phyloP scores from a whole-genome alignment of 2,888 invertebrate genomes.

The Drosophila quasianomalipes region DNA sequence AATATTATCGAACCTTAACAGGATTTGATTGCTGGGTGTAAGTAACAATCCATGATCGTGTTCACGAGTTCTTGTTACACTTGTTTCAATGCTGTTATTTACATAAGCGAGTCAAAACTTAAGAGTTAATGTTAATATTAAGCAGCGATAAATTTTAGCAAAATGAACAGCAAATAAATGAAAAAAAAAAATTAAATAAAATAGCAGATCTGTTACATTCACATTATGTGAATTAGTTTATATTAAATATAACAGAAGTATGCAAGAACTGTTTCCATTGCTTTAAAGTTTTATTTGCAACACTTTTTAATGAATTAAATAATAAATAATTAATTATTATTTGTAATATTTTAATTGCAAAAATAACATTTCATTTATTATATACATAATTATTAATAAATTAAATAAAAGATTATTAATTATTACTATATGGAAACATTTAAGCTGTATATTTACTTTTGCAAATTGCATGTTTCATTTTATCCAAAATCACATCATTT shows the following conservation, averaged over 20 bases:
- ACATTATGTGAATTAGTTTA: no score
- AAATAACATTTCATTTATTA: background rate
- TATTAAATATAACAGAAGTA: background rate
- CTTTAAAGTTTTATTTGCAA: background rate
- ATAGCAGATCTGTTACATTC: background rate
- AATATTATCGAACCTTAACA: background rate
- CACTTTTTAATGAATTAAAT: no score
- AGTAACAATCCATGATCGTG: background rate
- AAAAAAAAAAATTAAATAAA: background rate
- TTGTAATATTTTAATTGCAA: background rate
- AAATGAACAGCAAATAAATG: background rate
- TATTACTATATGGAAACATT: background rate
- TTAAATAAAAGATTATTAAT: background rate
- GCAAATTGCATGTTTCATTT: background rate
- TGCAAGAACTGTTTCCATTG: background rate
- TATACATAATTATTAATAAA: background rate
- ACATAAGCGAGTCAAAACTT: background rate
- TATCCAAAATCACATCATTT: background rate
- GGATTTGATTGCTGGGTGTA: background rate
- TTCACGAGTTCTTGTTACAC: background rate
- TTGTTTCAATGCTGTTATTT: background rate
- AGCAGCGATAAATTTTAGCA: background rate
- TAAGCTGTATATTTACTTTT: background rate
- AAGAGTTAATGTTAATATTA: background rate
- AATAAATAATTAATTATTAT: background rate